Percentiles rank a stretch among this genome's conserved stretches.
Evolutionary conservation across 2,113 vertebrate genomes (phyloP).

Genomic region (Morone saxatilis): DNA sequence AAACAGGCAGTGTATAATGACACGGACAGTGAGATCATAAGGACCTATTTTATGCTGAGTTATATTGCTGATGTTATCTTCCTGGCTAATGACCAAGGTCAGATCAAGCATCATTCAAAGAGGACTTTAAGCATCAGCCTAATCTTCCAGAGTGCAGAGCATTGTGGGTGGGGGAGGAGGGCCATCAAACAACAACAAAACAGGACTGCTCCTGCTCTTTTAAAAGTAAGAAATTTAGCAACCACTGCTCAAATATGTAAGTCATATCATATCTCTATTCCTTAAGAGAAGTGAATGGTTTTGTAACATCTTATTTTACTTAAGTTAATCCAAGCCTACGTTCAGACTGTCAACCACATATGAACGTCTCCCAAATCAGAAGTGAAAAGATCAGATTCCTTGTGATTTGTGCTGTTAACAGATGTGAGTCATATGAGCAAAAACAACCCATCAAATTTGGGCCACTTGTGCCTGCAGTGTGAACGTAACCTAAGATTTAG

Average conservation of each 20-base stretch:
- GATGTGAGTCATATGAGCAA: too few relatives aligned
- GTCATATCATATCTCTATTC: neutral
- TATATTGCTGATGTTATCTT: slow-evolving; percentile 11
- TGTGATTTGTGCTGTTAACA: too few relatives aligned
- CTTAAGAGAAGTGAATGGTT: neutral
- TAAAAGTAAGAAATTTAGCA: neutral
- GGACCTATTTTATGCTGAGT: neutral
- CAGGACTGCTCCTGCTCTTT: neutral
- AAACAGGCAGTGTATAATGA: neutral
- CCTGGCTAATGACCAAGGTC: slow-evolving; percentile 15
- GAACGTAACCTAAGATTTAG: too few relatives aligned
- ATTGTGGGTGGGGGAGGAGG: neutral
- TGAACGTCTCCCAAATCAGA: too few relatives aligned
- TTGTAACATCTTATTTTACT: too few relatives aligned
- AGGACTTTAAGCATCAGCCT: neutral
- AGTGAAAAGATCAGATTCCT: too few relatives aligned
- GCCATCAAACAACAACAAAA: neutral
- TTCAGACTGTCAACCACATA: too few relatives aligned
- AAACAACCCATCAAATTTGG: too few relatives aligned
- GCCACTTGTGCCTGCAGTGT: too few relatives aligned
- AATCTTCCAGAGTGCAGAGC: neutral
- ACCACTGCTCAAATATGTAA: neutral
- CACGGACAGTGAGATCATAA: slow-evolving; percentile 3
- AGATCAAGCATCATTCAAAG: neutral
- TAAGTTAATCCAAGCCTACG: too few relatives aligned